Evolutionary conservation across 1,140 invertebrate species (phyloP).

Genomic region (Bemisia tabaci): DNA sequence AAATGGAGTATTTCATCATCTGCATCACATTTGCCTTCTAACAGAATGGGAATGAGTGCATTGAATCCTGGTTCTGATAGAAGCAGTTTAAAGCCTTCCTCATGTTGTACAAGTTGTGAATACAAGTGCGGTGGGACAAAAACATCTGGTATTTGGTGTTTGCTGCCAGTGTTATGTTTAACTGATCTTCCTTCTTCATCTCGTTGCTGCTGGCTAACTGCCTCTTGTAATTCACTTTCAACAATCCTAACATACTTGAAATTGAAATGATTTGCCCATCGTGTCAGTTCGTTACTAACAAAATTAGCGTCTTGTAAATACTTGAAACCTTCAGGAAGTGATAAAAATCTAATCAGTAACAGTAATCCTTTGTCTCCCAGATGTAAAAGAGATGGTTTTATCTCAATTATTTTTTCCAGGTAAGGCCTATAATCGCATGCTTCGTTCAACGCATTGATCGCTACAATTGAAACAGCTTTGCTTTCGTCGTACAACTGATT

Average conservation of each 20-base stretch:
- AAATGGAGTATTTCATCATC: conserved; percentile 54
- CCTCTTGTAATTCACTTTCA: conserved; percentile 75
- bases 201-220: conserved; percentile 67
- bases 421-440: conserved; percentile 73
- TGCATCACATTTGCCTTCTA: conserved; percentile 36
- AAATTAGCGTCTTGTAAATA: conserved; percentile 51
- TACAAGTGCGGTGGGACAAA: conserved; percentile 76
- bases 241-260: conserved; percentile 56
- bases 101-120: conserved; percentile 68
- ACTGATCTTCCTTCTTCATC: conserved; percentile 66
- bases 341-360: conserved; percentile 67
- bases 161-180: conserved; percentile 9
- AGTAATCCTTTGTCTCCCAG: conserved; percentile 72
- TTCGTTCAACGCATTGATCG: conserved; percentile 77
- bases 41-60: conserved; percentile 27
- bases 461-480: conserved; percentile 55
- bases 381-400: conserved; percentile 57
- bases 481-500: conserved; percentile 68
- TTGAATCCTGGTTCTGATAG: conserved; percentile 29
- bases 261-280: conserved; percentile 59
- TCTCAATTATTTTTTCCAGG: conserved; percentile 58
- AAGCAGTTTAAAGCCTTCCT: conserved; percentile 38
- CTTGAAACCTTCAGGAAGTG: conserved; percentile 53
- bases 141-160: conserved; percentile 31
- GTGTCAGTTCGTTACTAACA: conserved; percentile 53